Conservation (phyloP, 2,888 invertebrate species). For the Timandra comae region DNA sequence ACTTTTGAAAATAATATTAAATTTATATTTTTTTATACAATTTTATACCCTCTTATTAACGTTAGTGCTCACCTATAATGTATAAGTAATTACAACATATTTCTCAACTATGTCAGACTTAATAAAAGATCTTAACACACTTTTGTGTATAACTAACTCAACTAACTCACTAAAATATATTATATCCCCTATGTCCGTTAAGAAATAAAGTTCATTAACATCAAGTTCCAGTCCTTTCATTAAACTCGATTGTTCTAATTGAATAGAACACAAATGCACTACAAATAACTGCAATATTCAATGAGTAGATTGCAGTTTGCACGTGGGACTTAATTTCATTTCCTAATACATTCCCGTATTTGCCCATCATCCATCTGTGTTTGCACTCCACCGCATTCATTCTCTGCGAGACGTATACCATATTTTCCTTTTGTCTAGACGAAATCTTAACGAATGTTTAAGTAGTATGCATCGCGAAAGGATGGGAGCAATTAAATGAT, state of each 20-base stretch:
- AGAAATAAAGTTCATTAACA: too few species aligned
- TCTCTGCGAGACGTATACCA: constrained; percentile 57
- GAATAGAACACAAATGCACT: constrained; percentile 18
- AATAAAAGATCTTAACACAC: too few species aligned
- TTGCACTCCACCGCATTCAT: constrained; percentile 63
- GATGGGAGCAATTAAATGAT: constrained; percentile 15
- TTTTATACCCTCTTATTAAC: too few species aligned
- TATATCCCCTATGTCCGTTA: too few species aligned
- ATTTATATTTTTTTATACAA: too few species aligned
- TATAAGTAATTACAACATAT: too few species aligned
- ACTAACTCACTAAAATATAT: too few species aligned
- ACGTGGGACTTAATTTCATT: constrained; percentile 70
- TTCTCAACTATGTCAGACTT: too few species aligned
- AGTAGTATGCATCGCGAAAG: constrained; percentile 39
- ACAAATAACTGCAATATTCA: constrained; percentile 32
- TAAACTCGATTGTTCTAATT: constrained; percentile 10
- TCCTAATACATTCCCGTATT: constrained; percentile 65
- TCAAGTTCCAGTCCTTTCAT: constrained; percentile 19
- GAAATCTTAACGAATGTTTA: constrained; percentile 74
- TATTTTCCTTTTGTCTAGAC: constrained; percentile 77
- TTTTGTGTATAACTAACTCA: too few species aligned
- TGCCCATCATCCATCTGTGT: constrained; percentile 62
- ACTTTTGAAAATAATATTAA: too few species aligned
- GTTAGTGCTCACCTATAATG: too few species aligned
- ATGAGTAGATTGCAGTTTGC: constrained; percentile 56